A percentile compares a stretch with the other conserved stretches of the same genome.
Conservation (phyloP, 1,140 invertebrate species). For the Solen grandis region DNA sequence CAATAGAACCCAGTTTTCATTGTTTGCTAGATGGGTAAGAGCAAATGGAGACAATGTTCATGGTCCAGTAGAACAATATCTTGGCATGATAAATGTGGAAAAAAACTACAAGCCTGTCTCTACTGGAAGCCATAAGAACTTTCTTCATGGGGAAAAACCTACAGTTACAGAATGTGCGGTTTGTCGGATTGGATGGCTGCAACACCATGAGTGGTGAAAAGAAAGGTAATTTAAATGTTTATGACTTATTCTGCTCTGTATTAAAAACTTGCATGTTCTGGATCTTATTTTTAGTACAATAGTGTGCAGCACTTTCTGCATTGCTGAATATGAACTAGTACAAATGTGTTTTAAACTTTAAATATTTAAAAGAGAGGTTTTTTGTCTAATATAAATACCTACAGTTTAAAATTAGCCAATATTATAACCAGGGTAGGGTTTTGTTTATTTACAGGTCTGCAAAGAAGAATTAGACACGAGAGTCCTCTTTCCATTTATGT, state of each 20-base stretch:
- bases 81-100: not conserved
- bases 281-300: no score
- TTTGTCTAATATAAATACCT: no score
- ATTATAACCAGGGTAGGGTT: not conserved
- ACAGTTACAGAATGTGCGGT: not conserved
- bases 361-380: no score
- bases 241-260: no score
- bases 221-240: constrained; percentile 8
- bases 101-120: not conserved
- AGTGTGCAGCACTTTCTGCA: no score
- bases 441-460: not conserved
- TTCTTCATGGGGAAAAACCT: not conserved
- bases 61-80: not conserved
- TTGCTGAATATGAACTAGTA: no score
- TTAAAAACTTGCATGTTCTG: no score
- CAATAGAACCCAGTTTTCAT: constrained; percentile 23
- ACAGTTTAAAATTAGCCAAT: no score
- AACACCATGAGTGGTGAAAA: constrained; percentile 3
- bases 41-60: not conserved
- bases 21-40: constrained; percentile 16
- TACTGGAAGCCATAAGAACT: not conserved
- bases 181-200: constrained; percentile 6
- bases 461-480: not conserved
- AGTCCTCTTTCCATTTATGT: constrained; percentile 10
- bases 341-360: no score